These are phyloP conservation scores for Notamacropus eugenii DNA, from an alignment of 2,797 vertebrate species.

Conservation along the genomic window DNA sequence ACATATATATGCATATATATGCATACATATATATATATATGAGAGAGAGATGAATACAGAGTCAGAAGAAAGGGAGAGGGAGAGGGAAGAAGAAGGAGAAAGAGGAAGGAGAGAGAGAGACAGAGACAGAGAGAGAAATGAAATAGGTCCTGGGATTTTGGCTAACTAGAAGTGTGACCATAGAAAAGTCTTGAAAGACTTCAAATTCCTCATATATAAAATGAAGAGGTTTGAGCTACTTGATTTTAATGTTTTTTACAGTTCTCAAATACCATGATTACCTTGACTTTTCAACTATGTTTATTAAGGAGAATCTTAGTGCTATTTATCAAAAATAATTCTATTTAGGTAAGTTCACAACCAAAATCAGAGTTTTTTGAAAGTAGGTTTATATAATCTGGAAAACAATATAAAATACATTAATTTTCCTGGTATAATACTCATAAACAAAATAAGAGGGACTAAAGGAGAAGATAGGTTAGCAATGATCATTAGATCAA, in stretches of 20 bases:
- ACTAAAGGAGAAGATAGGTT: background rate
- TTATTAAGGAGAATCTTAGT: background rate
- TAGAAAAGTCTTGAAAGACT: background rate
- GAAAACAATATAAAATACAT: background rate
- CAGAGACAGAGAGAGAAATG: background rate
- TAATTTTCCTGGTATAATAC: background rate
- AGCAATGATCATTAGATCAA: conserved; percentile 26
- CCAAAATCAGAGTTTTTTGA: background rate
- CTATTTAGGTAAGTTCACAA: background rate
- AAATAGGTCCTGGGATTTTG: background rate
- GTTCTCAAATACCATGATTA: background rate
- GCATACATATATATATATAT: no score
- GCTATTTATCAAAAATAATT: background rate
- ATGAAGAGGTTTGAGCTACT: background rate
- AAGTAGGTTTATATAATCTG: background rate
- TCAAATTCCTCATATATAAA: background rate
- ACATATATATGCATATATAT: no score
- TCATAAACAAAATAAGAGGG: background rate
- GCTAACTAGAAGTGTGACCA: background rate
- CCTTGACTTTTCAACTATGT: background rate
- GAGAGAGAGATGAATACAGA: no score
- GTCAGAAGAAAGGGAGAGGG: background rate
- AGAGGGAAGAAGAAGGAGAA: background rate
- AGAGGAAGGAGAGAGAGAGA: background rate
- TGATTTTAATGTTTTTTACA: background rate